Conservation (phyloP, 2,113 vertebrate genomes). For the Protomyctophum bolini region DNA sequence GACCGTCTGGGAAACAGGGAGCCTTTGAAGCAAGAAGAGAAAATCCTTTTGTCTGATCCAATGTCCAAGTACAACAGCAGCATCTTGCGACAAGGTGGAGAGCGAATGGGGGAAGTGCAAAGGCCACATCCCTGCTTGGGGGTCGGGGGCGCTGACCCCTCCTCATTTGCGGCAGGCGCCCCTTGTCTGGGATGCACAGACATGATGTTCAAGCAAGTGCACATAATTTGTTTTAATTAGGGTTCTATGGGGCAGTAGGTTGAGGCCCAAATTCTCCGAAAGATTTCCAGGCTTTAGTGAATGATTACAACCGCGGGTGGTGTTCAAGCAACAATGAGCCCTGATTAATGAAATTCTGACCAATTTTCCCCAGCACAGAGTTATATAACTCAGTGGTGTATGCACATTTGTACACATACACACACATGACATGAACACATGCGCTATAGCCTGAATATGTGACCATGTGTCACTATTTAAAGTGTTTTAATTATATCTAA, state of each 20-base stretch:
- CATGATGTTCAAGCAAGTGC: slow-evolving; percentile 38
- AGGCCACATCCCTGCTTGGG: slow-evolving; percentile 53
- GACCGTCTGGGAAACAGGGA: neutral
- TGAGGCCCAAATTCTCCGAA: slow-evolving; percentile 38
- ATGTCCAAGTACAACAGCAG: slow-evolving; percentile 4
- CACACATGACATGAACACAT: neutral
- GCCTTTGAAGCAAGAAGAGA: slow-evolving; percentile 8
- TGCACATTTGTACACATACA: neutral
- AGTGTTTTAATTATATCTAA: too few species aligned
- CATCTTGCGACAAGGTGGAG: slow-evolving; percentile 27
- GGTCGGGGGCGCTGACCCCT: slow-evolving; percentile 34
- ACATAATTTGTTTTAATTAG: slow-evolving; percentile 55
- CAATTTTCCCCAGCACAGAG: neutral
- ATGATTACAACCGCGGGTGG: slow-evolving; percentile 15
- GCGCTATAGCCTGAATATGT: neutral
- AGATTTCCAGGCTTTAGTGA: slow-evolving; percentile 42
- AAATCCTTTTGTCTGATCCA: slow-evolving; percentile 46
- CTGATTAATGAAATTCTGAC: slow-evolving; percentile 32
- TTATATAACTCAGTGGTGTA: neutral
- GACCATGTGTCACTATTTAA: neutral
- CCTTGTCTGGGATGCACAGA: slow-evolving; percentile 40
- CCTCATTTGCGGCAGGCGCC: slow-evolving; percentile 20
- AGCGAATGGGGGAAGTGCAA: slow-evolving; percentile 6
- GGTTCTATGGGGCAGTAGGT: slow-evolving; percentile 41
- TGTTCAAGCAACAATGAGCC: slow-evolving; percentile 19